Conservation (phyloP, 2,888 invertebrate genomes). For the Hypolimnas misippus region DNA sequence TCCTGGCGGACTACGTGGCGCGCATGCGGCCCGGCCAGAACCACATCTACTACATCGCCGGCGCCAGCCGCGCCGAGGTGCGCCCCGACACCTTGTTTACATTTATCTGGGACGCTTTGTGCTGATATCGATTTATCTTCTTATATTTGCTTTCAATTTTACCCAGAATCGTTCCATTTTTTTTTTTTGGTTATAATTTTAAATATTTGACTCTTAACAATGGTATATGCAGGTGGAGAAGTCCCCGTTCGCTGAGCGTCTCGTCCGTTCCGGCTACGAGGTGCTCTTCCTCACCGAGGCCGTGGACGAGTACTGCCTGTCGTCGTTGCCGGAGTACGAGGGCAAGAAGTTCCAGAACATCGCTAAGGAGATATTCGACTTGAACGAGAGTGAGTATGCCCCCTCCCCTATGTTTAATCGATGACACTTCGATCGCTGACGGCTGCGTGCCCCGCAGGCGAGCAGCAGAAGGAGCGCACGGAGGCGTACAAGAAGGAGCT, state of each 20-base stretch:
- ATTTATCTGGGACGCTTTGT: too few relatives aligned
- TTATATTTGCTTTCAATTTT: too few relatives aligned
- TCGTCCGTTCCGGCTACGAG: constrained; percentile 97
- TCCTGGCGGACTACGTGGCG: constrained; percentile 94
- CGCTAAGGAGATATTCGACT: constrained; percentile 97
- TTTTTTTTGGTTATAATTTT: too few relatives aligned
- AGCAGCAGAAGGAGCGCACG: constrained; percentile 88
- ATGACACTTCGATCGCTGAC: neutral
- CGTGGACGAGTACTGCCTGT: constrained; percentile 98
- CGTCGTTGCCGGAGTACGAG: constrained; percentile 98
- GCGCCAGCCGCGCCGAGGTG: constrained; percentile 90
- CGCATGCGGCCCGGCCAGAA: constrained; percentile 98
- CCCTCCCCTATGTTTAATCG: neutral
- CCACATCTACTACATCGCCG: constrained; percentile 98
- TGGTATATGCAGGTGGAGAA: constrained; percentile 88
- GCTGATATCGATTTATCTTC: too few relatives aligned
- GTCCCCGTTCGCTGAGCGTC: constrained; percentile 98
- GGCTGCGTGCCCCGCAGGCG: constrained; percentile 59
- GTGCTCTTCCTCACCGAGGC: constrained; percentile 97
- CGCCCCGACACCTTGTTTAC: neutral
- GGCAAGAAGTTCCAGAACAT: constrained; percentile 99
- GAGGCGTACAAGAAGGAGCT: constrained; percentile 91
- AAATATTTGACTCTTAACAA: too few relatives aligned
- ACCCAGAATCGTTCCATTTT: too few relatives aligned
- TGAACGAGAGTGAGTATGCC: constrained; percentile 88